phyloP scores from a whole-genome alignment of 1,140 invertebrate genomes.

The Lerema accius region DNA sequence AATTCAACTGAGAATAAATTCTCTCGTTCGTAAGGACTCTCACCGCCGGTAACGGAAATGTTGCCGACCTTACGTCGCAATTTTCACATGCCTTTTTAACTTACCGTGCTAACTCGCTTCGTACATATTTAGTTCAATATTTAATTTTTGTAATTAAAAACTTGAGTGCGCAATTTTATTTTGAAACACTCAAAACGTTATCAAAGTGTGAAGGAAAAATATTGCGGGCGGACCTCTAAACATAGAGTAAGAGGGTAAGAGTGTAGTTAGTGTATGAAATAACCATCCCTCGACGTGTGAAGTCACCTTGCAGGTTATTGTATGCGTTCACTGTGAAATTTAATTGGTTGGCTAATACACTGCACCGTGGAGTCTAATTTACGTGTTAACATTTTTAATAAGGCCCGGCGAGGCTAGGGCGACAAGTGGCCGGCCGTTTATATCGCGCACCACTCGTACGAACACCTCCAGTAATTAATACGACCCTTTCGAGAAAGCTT shows the following conservation, averaged over 20 bases:
- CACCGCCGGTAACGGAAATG: conserved; percentile 72
- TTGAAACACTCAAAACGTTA: conserved; percentile 62
- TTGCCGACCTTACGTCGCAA: conserved; percentile 78
- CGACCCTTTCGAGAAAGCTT: conserved; percentile 78
- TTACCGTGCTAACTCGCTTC: conserved; percentile 66
- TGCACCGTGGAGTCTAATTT: conserved; percentile 75
- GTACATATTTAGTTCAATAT: conserved; percentile 71
- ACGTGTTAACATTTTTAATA: conserved; percentile 82
- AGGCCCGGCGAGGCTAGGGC: conserved; percentile 72
- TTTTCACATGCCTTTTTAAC: conserved; percentile 79
- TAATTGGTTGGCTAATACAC: conserved; percentile 80
- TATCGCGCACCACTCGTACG: conserved; percentile 66
- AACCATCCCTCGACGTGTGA: conserved; percentile 48
- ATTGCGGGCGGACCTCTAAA: conserved; percentile 48
- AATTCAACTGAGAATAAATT: conserved; percentile 73
- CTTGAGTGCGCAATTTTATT: conserved; percentile 68
- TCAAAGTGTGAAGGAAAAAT: conserved; percentile 61
- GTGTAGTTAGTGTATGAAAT: conserved; percentile 41
- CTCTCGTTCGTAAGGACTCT: conserved; percentile 75
- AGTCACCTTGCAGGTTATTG: conserved; percentile 59
- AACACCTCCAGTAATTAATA: conserved; percentile 79
- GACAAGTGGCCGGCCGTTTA: conserved; percentile 79
- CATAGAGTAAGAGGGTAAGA: conserved; percentile 30
- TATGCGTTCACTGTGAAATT: conserved; percentile 69
- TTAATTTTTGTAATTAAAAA: conserved; percentile 75